A percentile compares a stretch with the other conserved stretches of the same genome.
Evolutionary conservation across 2,113 vertebrate genomes (phyloP).

Genomic region (Chelonoidis abingdonii): DNA sequence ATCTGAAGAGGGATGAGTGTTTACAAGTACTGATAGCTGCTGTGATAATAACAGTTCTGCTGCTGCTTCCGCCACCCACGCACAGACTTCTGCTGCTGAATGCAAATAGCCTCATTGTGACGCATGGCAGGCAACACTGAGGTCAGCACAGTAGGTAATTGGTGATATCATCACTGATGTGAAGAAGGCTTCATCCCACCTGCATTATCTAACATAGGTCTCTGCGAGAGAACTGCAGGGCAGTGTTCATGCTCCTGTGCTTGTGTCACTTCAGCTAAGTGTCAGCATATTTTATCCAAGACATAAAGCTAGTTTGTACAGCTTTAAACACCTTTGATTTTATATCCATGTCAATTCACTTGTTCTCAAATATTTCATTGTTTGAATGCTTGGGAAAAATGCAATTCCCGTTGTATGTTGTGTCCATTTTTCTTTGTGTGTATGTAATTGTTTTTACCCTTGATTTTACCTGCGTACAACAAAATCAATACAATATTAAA

Average conservation of each 20-base stretch:
- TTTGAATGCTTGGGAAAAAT: not conserved
- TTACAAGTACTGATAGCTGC: fast-evolving
- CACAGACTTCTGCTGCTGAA: not conserved
- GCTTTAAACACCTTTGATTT: not conserved
- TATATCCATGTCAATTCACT: not conserved
- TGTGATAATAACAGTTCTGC: not conserved
- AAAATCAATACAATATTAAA: not conserved
- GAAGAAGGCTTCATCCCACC: not conserved
- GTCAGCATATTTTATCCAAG: not conserved
- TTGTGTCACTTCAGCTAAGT: not conserved
- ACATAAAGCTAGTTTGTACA: not conserved
- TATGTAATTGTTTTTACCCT: not conserved
- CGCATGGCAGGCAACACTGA: not conserved
- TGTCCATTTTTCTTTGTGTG: not conserved
- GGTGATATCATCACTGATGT: not conserved
- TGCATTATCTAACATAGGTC: not conserved
- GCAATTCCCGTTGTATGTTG: not conserved
- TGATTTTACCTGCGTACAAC: not conserved
- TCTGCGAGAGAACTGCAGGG: not conserved
- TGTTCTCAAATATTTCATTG: not conserved
- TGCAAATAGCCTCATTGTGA: not conserved
- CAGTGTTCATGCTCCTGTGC: not conserved
- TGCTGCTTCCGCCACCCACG: not conserved
- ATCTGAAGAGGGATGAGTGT: fast-evolving
- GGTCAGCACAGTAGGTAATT: not conserved